These are phyloP conservation scores for Dolichopus griseipennis DNA, from an alignment of 2,888 invertebrate species.

Conservation along the genomic window DNA sequence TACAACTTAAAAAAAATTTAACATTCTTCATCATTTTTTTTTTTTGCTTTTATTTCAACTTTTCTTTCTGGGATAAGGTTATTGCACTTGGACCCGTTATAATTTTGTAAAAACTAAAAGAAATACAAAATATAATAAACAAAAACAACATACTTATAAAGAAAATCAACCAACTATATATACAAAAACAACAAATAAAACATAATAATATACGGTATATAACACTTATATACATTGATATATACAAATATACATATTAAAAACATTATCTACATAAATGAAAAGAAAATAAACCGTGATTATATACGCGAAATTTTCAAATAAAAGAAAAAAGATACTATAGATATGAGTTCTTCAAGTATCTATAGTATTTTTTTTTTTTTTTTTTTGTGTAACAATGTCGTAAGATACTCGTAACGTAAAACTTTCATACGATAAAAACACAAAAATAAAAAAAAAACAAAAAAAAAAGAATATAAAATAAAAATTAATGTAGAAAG, in stretches of 20 bases:
- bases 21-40: neutral
- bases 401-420: too few species aligned
- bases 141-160: too few species aligned
- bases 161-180: neutral
- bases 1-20: neutral
- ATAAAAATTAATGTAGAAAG: neutral
- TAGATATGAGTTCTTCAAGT: neutral
- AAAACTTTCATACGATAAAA: neutral
- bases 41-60: neutral
- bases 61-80: neutral
- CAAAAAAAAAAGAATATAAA: neutral
- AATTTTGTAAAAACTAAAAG: neutral
- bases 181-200: neutral
- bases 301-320: neutral
- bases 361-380: neutral
- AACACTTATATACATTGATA: too few species aligned
- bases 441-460: neutral
- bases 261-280: too few species aligned
- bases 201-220: too few species aligned
- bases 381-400: neutral
- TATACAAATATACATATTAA: neutral
- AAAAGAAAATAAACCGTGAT: conserved; percentile 6
- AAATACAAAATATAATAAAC: neutral
- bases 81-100: neutral
- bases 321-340: neutral